phyloP scores from a whole-genome alignment of 2,797 vertebrate species.

The Cyprinodon diabolis region DNA sequence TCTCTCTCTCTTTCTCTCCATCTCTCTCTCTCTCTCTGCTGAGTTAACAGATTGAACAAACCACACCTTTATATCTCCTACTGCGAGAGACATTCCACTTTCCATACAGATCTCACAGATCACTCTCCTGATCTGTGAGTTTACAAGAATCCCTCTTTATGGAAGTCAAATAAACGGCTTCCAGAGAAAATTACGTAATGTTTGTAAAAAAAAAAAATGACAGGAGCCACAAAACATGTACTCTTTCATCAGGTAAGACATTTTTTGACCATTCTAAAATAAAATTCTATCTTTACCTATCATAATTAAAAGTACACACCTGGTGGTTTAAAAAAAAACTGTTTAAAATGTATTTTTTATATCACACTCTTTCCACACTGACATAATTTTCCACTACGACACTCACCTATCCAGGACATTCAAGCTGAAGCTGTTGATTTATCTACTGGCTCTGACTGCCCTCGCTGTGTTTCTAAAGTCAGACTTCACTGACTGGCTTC shows the following conservation, averaged over 20 bases:
- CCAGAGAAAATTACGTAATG: too few relatives aligned
- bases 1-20: too few relatives aligned
- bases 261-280: too few relatives aligned
- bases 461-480: background rate
- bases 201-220: background rate
- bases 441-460: background rate
- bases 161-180: background rate
- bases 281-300: too few relatives aligned
- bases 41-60: background rate
- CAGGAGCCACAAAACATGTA: background rate
- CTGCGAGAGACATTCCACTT: background rate
- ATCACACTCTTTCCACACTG: background rate
- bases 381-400: background rate
- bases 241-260: background rate
- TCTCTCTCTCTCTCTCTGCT: too few relatives aligned
- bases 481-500: too few relatives aligned
- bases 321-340: too few relatives aligned
- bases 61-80: background rate
- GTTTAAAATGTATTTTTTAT: background rate
- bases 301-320: too few relatives aligned
- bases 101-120: too few relatives aligned
- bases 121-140: background rate
- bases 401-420: background rate
- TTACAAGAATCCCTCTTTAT: background rate
- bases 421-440: background rate